A percentile compares a stretch with the other conserved stretches of the same genome.
Evolutionary conservation across 2,797 vertebrate species (phyloP).

Genomic region (Apogon hyalosoma): DNA sequence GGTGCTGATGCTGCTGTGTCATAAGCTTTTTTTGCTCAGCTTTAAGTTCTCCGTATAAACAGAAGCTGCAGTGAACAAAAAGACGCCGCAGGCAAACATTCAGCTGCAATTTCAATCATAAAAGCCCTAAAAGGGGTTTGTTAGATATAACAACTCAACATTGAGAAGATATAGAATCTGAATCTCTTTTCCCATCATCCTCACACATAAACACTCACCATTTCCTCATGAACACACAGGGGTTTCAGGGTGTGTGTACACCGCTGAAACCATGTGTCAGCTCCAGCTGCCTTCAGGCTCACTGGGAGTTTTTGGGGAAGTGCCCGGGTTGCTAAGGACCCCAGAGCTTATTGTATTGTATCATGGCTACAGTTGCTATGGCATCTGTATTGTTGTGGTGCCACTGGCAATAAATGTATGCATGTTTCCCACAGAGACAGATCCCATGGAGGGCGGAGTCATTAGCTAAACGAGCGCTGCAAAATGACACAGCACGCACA

Average conservation of each 20-base stretch:
- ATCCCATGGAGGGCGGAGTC: conserved; percentile 57
- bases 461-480: conserved; percentile 63
- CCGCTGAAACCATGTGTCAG: conserved; percentile 46
- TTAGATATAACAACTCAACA: conserved; percentile 28
- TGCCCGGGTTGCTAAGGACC: conserved; percentile 49
- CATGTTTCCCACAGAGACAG: conserved; percentile 60
- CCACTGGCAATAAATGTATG: conserved; percentile 63
- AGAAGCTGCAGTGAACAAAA: conserved; percentile 25
- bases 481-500: conserved; percentile 16
- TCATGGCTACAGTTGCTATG: conserved; percentile 64
- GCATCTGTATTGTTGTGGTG: conserved; percentile 61
- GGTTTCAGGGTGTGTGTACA: background rate
- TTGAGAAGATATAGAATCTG: conserved; percentile 32
- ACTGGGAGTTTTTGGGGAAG: conserved; percentile 46
- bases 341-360: conserved; percentile 44
- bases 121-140: conserved; percentile 41
- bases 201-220: background rate
- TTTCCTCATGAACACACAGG: conserved; percentile 1
- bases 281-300: conserved; percentile 61
- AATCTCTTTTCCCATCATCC: conserved; percentile 3
- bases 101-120: conserved; percentile 50
- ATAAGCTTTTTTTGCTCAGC: conserved; percentile 17
- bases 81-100: conserved; percentile 42
- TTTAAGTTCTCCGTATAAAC: conserved; percentile 18
- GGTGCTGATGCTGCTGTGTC: conserved; percentile 3